Percentiles rank a stretch among this genome's conserved stretches.
Evolutionary conservation across 2,113 vertebrate genomes (phyloP).

Genomic region (Vidua macroura): DNA sequence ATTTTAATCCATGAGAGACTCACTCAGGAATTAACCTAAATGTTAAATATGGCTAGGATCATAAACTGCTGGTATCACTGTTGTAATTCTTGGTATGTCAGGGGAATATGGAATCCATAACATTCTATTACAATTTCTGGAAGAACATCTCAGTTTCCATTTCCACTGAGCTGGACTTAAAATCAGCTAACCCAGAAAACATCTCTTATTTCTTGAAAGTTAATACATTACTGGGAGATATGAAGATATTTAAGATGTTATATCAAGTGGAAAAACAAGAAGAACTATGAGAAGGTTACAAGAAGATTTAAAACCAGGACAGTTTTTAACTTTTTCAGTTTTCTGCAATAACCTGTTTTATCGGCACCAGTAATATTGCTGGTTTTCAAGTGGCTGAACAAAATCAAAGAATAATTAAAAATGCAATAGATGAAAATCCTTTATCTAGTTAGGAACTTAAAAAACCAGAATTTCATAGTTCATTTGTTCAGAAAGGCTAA

Average conservation of each 20-base stretch:
- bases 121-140: not conserved
- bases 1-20: not conserved
- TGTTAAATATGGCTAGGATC: not conserved
- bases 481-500: not conserved
- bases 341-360: not conserved
- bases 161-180: not conserved
- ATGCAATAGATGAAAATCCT: not conserved
- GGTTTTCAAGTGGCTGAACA: not conserved
- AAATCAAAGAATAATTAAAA: not conserved
- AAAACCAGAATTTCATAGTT: not conserved
- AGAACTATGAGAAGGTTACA: not conserved
- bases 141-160: not conserved
- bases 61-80: not conserved
- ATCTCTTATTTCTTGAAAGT: not conserved
- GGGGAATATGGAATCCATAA: not conserved
- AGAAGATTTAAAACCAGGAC: not conserved
- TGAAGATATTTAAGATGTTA: not conserved
- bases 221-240: not conserved
- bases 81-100: not conserved
- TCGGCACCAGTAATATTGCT: not conserved
- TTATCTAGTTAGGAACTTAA: not conserved
- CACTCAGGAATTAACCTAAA: not conserved
- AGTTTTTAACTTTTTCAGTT: not conserved
- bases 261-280: not conserved
- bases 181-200: not conserved